Evolutionary conservation across 2,113 vertebrate species (phyloP), one percentile per base, ranked within the genome.

Genomic region (Leptobrachium leishanense): DNA sequence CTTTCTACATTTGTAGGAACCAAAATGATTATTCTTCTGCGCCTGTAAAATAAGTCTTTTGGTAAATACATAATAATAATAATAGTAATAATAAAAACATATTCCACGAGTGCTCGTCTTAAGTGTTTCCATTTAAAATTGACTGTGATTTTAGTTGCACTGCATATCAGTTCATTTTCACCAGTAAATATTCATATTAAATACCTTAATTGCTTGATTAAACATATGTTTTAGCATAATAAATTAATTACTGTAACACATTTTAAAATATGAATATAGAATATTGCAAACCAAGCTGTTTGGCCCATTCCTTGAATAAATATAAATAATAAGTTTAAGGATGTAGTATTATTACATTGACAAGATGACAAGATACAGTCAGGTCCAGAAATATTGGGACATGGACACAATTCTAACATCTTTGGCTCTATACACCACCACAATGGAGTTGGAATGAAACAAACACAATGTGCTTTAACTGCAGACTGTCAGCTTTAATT

Each of bases 1-100:
- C 77, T 89, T 90, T 88, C 86, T 86, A 80, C 86, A 89, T 92
- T 90, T 86, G 85, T 89, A 90, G 82, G 89, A 90, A 87, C 79
- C 86, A 70, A 85, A 89, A 91, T 91, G 85, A 90, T 88, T 90
- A 89, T 93, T 90, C 89, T 87, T 73, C 79, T 83, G 74, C 86
- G 83, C 81, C 85, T 89, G 83, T 86, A 88, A 78, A 79, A 82
- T 85, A 84, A 85, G 85, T 76, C 84, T 8, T 83, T 72, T 76
- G 68, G 73, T 84, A 83, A 87, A 84, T 82, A 83, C 76, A 75
- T 79, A 65, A 6, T 69, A 55, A 39, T 39, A 70, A 5, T 8
- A 39, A 31, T 31, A 31, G 20, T 31, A 31, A 31, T 31, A 31
- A 31, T 31, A 31, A 13, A 42, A 63, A 15, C 13, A 54, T 55